phyloP scores from a whole-genome alignment of 1,140 invertebrate genomes.

The Trachymyrmex septentrionalis region DNA sequence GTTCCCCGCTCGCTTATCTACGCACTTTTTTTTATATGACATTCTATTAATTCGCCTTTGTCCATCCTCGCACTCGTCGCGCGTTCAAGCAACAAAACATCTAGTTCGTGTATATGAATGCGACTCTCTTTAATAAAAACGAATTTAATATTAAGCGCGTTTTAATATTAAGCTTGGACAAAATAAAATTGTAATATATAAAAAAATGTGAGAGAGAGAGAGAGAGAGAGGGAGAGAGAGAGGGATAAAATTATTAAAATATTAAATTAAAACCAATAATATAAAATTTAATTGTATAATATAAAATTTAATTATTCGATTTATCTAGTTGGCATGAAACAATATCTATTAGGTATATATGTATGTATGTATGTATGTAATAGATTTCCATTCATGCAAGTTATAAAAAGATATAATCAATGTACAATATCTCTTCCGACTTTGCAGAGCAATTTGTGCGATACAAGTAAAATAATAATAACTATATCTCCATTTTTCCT shows the following conservation, averaged over 20 bases:
- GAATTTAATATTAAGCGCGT: neutral
- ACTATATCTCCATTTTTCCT: neutral
- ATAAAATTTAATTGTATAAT: neutral
- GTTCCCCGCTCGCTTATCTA: constrained; percentile 75
- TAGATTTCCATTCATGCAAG: neutral
- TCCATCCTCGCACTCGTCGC: constrained; percentile 20
- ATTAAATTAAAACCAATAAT: neutral
- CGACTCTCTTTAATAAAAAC: constrained; percentile 11
- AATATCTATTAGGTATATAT: neutral
- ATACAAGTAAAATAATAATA: neutral
- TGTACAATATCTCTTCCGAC: neutral
- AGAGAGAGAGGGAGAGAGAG: neutral
- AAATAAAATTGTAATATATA: constrained; percentile 9
- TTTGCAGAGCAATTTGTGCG: neutral
- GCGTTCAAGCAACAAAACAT: constrained; percentile 29
- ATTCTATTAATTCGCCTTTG: constrained; percentile 83
- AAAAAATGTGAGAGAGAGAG: too few relatives aligned
- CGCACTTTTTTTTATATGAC: constrained; percentile 76
- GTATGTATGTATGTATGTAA: neutral
- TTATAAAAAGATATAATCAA: neutral
- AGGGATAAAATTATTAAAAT: neutral
- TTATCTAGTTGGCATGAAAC: neutral
- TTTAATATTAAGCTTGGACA: neutral
- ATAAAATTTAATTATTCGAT: neutral
- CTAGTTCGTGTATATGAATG: neutral